Base-by-base conservation (phyloP, 2,797 vertebrate genomes). In the Onychomys torridus region DNA sequence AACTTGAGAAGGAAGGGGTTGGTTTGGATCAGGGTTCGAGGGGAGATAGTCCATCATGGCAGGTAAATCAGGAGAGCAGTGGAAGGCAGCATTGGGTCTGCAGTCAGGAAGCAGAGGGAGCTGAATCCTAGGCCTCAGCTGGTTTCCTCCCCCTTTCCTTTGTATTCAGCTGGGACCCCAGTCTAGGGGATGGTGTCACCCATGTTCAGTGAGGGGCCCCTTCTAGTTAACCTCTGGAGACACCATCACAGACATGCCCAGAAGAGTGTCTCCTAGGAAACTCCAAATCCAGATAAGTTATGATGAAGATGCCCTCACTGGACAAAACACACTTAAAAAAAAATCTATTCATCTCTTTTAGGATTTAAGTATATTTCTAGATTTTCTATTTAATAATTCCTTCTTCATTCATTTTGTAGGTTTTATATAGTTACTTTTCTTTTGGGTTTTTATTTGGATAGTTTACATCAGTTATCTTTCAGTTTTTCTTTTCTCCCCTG, bases 361-460 rank as follows among this genome's bases (percentile, higher is more conserved):
- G 21, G 34, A 59, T 3, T 37, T 27, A 59, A 49, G 16, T 5
- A 69, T 79, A 78, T 43, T 86, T 87, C 29, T 37, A 89, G 34
- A 3, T 46, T 89, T 95, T 63, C 37, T 59, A 65, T 71, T 96
- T 43, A 86, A 61, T 29, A 16, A 17, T 29, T 79, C 52, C 25
- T 84, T 55, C 16, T 12, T 77, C 9, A 87, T 82, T 89, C 13
- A 79, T 49, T 75, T 69, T 73, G 16, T 92, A 79, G 21, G 46
- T 65, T 88, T 90, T 73, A 65, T 90, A 91, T 93, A 79, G 29
- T 34, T 19, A 34, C 32, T 65, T 34, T 93, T 88, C 6, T 82
- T 89, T 17, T 82, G 65, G 43, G 1, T 83, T 87, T 91, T 52
- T 25, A 73, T 25, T 87, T 65, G 55, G 14, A 49, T 23, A 6